Base-by-base conservation (phyloP, 2,888 invertebrate genomes). In the Dolomedes plantarius region DNA sequence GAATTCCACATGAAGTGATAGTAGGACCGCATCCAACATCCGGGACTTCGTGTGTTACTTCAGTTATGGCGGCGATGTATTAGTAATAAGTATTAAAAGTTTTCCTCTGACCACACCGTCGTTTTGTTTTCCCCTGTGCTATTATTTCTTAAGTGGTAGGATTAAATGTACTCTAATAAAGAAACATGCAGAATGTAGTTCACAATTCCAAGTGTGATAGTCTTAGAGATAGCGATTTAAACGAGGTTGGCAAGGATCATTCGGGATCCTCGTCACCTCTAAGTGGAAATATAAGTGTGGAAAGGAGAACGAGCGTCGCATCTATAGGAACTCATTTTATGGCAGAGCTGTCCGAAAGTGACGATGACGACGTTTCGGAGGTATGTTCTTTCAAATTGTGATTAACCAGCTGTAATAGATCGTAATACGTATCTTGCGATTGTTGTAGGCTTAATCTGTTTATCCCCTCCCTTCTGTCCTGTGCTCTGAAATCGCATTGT, bases 311-410 rank as follows among this genome's bases (percentile, higher is more conserved):
- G 78, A 88, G 88, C 87, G 72, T 86, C 56, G 65, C 85, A 78
- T 80, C 89, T 31, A 46, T 94, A 92, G 95, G 95, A 92, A 95
- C 95, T 91, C 95, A 95, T 93, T 96, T 95, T 94, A 96, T 96
- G 94, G 95, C 96, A 93, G 97, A 97, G 94, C 95, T 97, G 92
- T 97, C 97, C 91, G 97, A 96, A 93, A 97, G 97, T 92, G 97
- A 97, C 92, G 97, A 97, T 93, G 97, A 97, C 92, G 97, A 97
- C 93, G 96, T 96, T 92, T 97, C 97, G 91, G 97, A 97, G 96
- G 97, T 97, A 95, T 94, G 93, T 91, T 16, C 71, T 23, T 39
- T 71, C 7, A 41, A 39, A 41, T 41, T 28, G 7, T 19, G 13
- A 1, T 28, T 3, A 28, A 31, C 27, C 9, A 19, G 36, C 23